These are phyloP conservation scores for Platycercus adscitus DNA, from an alignment of 2,113 vertebrate species.

Conservation along the genomic window DNA sequence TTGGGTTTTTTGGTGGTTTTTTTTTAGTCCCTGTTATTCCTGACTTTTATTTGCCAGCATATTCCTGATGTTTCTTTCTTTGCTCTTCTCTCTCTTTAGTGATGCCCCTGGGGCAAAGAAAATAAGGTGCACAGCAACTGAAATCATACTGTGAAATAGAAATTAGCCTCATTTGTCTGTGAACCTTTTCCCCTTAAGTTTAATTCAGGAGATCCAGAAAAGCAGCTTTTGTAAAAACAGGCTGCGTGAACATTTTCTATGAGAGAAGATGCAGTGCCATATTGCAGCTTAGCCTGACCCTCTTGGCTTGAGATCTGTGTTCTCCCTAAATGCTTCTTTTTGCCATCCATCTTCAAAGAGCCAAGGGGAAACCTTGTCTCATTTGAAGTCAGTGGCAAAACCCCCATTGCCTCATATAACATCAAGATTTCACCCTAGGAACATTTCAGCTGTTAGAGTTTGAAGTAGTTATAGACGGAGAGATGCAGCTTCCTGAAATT, in stretches of 20 bases:
- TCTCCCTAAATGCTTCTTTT: conserved; percentile 5
- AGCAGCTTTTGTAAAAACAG: background rate
- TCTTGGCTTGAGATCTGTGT: background rate
- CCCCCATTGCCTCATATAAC: background rate
- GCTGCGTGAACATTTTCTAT: background rate
- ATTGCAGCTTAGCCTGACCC: background rate
- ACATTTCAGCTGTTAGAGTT: background rate
- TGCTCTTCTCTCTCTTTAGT: background rate
- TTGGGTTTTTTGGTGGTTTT: background rate
- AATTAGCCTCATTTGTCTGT: conserved; percentile 26
- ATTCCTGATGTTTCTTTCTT: background rate
- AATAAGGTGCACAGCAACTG: background rate
- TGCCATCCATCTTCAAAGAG: conserved; percentile 6
- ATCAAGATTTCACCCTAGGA: background rate
- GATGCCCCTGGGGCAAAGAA: background rate
- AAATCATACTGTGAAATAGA: background rate
- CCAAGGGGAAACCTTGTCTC: background rate
- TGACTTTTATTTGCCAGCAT: background rate
- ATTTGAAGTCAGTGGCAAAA: conserved; percentile 34
- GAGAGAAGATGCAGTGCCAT: background rate
- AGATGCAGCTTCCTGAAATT: background rate
- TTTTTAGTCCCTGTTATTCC: background rate
- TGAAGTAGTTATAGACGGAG: background rate
- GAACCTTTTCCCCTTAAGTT: conserved; percentile 1
- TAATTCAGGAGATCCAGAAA: background rate